Conservation (phyloP, 2,888 invertebrate species). For the Stomorhina lunata region DNA sequence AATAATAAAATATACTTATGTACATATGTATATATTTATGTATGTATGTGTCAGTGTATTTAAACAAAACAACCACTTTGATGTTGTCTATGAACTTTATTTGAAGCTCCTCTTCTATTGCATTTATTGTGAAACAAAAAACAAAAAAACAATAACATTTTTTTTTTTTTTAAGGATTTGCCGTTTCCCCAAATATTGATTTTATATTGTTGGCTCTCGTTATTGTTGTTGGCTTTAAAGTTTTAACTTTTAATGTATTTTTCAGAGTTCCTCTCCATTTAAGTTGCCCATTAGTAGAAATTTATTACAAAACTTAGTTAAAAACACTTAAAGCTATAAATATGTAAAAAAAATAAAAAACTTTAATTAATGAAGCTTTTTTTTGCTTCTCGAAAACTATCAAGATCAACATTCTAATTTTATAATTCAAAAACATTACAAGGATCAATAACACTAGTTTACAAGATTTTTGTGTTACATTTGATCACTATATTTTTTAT, state of each 20-base stretch:
- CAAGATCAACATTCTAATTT: no score
- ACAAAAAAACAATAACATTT: not conserved
- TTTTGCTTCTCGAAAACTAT: no score
- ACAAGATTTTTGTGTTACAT: no score
- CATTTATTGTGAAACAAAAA: conserved; percentile 19
- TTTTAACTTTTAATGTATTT: conserved; percentile 32
- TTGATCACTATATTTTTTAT: no score
- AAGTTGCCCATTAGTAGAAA: not conserved
- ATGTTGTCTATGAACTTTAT: conserved; percentile 61
- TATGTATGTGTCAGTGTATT: no score
- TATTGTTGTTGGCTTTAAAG: conserved; percentile 2
- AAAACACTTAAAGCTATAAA: not conserved
- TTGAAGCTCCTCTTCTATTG: conserved; percentile 41
- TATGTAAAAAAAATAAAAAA: not conserved
- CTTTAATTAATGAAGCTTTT: no score
- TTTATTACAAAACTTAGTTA: conserved; percentile 20
- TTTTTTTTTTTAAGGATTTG: conserved; percentile 12
- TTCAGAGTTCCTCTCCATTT: conserved; percentile 3
- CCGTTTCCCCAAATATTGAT: conserved; percentile 37
- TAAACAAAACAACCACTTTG: conserved; percentile 53
- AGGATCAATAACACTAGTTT: no score
- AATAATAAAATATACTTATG: no score
- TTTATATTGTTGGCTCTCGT: conserved; percentile 28
- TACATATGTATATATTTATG: no score
- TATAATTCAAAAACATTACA: no score